Percentiles rank a stretch among this genome's conserved stretches.
Evolutionary conservation across 2,797 vertebrate species (phyloP).

Genomic region (Eurystomus glaucurus): DNA sequence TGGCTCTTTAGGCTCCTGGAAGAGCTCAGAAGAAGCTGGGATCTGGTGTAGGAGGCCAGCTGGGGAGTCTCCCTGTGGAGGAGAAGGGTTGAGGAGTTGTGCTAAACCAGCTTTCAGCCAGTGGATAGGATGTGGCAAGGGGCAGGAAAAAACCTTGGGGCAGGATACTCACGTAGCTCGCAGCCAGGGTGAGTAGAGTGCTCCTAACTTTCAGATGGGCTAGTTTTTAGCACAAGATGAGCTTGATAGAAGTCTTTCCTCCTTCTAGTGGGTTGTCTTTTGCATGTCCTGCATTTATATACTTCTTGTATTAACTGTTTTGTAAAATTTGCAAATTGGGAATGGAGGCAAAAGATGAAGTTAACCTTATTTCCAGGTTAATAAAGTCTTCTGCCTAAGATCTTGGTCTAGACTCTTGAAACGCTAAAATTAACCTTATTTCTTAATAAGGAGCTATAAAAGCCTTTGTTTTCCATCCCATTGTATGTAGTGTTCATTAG

Average conservation of each 20-base stretch:
- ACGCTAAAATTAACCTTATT: background rate
- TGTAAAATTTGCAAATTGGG: background rate
- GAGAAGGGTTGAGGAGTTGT: background rate
- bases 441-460: background rate
- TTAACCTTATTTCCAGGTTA: background rate
- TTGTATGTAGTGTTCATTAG: background rate
- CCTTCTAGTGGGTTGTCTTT: background rate
- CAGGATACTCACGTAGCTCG: background rate
- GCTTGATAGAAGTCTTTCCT: background rate
- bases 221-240: background rate
- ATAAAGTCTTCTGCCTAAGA: background rate
- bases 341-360: background rate
- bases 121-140: rapidly evolving
- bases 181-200: background rate
- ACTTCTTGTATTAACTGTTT: background rate
- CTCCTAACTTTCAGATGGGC: background rate
- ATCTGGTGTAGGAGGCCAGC: background rate
- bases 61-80: rapidly evolving
- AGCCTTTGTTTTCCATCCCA: background rate
- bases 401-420: background rate
- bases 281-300: background rate
- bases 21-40: background rate
- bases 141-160: no score
- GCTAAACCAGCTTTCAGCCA: background rate
- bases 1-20: background rate